Base-by-base conservation (phyloP, 2,797 vertebrate species). In the Arrhamphus sclerolepis region DNA sequence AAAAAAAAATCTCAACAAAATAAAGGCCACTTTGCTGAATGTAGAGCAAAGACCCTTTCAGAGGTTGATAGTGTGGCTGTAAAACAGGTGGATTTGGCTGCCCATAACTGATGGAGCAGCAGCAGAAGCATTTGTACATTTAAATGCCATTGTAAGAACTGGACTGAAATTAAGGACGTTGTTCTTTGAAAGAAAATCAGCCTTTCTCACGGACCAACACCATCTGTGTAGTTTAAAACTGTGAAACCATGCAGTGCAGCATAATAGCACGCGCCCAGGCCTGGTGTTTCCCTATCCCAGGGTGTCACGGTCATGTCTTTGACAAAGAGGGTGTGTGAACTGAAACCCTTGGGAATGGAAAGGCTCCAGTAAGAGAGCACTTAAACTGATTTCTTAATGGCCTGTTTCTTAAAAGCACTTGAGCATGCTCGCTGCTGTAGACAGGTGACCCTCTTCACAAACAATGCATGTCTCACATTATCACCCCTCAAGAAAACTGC, bases 301-400 rank as follows among this genome's bases (percentile, higher is more conserved):
- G 42, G 76, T 87, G 80, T 83, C 85, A 81, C 24, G 81, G 72
- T 70, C 81, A 64, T 78, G 81, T 79, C 81, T 89, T 76, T 87
- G 83, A 84, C 87, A 82, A 75, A 82, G 86, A 83, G 82, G 75
- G 55, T 82, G 79, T 79, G 75, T 74, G 84, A 87, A 73, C 76
- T 76, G 69, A 75, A 69, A 75, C 84, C 70, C 60, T 72, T 57
- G 73, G 80, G 85, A 85, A 66, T 53, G 73, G 76, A 84, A 78
- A 82, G 21, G 42, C 72, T 46, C 62, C 72, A 71, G 84, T 80
- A 72, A 72, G 77, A 87, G 83, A 90, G 83, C 87, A 83, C 86
- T 90, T 89, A 81, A 86, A 62, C 79, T 87, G 83, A 89, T 84
- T 89, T 87, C 83, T 84, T 90, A 91, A 92, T 89, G 90, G 87